Evolutionary conservation across 1,140 invertebrate genomes (phyloP).

Genomic region (Ceratoteleas bidentatus): DNA sequence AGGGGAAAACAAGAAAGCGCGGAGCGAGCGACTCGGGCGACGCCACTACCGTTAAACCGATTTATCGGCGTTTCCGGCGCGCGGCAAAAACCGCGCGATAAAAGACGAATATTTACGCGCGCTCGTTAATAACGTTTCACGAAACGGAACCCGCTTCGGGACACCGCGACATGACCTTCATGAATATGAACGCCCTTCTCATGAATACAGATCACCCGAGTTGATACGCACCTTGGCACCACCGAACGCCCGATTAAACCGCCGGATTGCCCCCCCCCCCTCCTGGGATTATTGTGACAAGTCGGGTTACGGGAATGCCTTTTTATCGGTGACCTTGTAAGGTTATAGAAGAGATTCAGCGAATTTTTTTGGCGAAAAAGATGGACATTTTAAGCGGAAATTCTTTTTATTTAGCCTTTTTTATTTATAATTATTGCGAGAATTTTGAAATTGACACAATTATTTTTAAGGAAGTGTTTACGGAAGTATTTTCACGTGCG

Average conservation of each 20-base stretch:
- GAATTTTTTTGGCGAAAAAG: no score
- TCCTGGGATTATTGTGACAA: no score
- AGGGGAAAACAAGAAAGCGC: slow-evolving; percentile 34
- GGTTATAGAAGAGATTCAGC: no score
- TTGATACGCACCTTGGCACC: slow-evolving; percentile 25
- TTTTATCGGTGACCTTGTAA: no score
- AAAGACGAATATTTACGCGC: slow-evolving; percentile 56
- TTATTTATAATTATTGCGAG: no score
- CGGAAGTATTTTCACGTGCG: no score
- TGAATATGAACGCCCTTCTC: slow-evolving; percentile 67
- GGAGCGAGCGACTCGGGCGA: slow-evolving; percentile 41
- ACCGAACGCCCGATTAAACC: slow-evolving; percentile 32
- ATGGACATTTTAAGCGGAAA: no score
- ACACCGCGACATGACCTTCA: slow-evolving; percentile 60
- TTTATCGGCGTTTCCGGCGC: slow-evolving; percentile 59
- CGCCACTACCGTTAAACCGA: slow-evolving; percentile 68
- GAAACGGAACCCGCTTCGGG: slow-evolving; percentile 38
- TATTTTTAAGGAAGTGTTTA: no score
- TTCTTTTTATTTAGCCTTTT: no score
- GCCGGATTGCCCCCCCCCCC: no score
- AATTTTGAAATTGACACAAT: no score
- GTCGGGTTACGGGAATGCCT: no score
- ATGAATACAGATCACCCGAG: slow-evolving; percentile 63
- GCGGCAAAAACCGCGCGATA: slow-evolving; percentile 35
- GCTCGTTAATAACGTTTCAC: slow-evolving; percentile 51